A percentile compares a stretch with the other conserved stretches of the same genome.
phyloP scores from a whole-genome alignment of 2,888 invertebrate species.

The Mythimna albipuncta region DNA sequence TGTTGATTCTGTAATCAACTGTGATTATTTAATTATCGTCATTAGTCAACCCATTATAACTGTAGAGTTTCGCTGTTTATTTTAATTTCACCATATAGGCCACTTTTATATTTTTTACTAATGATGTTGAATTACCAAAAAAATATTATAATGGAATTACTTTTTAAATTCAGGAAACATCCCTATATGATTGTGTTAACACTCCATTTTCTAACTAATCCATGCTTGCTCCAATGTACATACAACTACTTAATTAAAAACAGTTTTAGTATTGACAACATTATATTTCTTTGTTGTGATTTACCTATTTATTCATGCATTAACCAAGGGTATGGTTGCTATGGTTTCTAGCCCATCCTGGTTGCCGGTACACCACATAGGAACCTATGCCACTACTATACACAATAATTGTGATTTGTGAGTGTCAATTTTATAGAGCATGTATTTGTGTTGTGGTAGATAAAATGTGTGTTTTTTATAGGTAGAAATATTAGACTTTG shows the following conservation, averaged over 20 bases:
- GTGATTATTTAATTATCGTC: background rate
- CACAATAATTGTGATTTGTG: slow-evolving; percentile 42
- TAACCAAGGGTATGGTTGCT: slow-evolving; percentile 49
- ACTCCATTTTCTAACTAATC: slow-evolving; percentile 41
- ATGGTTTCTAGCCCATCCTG: slow-evolving; percentile 60
- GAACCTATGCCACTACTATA: slow-evolving; percentile 36
- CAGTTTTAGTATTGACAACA: background rate
- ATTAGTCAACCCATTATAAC: background rate
- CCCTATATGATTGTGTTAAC: background rate
- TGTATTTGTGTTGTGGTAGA: slow-evolving; percentile 56
- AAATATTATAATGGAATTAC: background rate
- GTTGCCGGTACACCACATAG: slow-evolving; percentile 47
- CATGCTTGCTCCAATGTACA: background rate
- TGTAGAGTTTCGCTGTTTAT: background rate
- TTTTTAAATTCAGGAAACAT: background rate
- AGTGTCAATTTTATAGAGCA: slow-evolving; percentile 56
- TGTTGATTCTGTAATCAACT: too few species aligned
- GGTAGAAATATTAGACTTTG: slow-evolving; percentile 27
- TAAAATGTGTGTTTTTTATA: slow-evolving; percentile 30
- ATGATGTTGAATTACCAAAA: background rate
- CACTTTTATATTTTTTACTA: background rate
- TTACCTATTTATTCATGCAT: slow-evolving; percentile 12
- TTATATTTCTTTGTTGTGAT: slow-evolving; percentile 22
- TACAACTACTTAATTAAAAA: background rate
- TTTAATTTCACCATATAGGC: background rate